phyloP scores from a whole-genome alignment of 2,888 invertebrate genomes.

The Melinopterus prodromus region DNA sequence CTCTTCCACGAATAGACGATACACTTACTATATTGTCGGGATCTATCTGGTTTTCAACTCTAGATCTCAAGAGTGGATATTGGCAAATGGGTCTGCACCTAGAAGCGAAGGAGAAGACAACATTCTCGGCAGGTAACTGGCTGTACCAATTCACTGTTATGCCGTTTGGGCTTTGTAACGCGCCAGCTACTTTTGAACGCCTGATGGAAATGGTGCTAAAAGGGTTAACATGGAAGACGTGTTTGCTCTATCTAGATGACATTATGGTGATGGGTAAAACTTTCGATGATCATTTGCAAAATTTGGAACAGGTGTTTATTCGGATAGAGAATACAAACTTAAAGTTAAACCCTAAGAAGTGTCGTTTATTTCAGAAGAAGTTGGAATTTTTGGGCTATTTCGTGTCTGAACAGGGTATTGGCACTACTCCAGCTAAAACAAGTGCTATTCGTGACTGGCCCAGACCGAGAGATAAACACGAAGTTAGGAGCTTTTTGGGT shows the following conservation, averaged over 20 bases:
- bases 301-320: too few species aligned
- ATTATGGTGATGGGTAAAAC: too few species aligned
- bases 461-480: too few species aligned
- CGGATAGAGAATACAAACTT: neutral
- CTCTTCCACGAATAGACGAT: constrained; percentile 29
- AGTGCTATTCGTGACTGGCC: neutral
- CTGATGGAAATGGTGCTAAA: constrained; percentile 42
- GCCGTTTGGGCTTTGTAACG: constrained; percentile 38
- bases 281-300: too few species aligned
- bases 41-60: constrained; percentile 28
- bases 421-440: neutral
- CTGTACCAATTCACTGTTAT: constrained; percentile 43
- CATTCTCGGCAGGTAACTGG: constrained; percentile 40
- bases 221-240: constrained; percentile 40
- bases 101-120: constrained; percentile 44
- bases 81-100: constrained; percentile 37
- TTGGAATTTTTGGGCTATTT: too few species aligned
- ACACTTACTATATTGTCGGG: constrained; percentile 42
- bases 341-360: constrained; percentile 24
- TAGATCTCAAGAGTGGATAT: constrained; percentile 40
- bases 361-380: constrained; percentile 12
- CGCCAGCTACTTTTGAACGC: constrained; percentile 44
- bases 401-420: too few species aligned
- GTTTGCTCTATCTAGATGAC: constrained; percentile 9
- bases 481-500: neutral